Evolutionary conservation across 1,140 invertebrate genomes (phyloP), one percentile per base, ranked within the genome.

Genomic region (Drosophila subpulchrella): DNA sequence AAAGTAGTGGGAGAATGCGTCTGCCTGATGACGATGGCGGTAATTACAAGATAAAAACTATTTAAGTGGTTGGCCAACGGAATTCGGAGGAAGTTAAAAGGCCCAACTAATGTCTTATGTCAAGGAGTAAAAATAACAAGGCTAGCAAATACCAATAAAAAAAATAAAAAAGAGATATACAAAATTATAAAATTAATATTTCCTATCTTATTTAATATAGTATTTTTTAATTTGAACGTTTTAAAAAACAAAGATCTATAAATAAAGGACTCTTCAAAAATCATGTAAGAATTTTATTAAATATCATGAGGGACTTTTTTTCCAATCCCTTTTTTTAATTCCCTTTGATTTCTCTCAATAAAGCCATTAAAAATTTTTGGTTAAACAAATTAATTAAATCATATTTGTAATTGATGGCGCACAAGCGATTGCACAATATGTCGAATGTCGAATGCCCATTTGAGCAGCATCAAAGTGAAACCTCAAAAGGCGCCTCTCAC

Each of bases 1-100:
- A 42, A 15, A 48, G 13, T 20, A 41, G 24, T n/a, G 20, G 15
- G 58, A 53, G 77, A 54, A 75, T 72, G 84, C 74, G 84, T 83
- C 84, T 83, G 83, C 78, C 65, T 65, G 81, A 70, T 67, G 81
- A 83, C 84, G 86, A 75, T 78, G 76, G 76, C 79, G 80, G 84
- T 89, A 89, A 89, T 89, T 89, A 89, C 80, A 83, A 80, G 84
- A 88, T 88, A 88, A 89, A 82, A 86, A 86, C 83, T 86, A 88
- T 86, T 82, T 79, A 88, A 86, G 83, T 88, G 83, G 75, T 81
- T 75, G 48, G 54, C 58, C 51, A 62, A 44, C 44, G 76, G 54
- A 60, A 42, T 42, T 32, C 15, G 36, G 12, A 32, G n/a, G 10
- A 57, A 44, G 8, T 30, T 34, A 32, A 58, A 30, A n/a, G 36